Conservation (phyloP, 2,888 invertebrate genomes). For the Selenia dentaria region DNA sequence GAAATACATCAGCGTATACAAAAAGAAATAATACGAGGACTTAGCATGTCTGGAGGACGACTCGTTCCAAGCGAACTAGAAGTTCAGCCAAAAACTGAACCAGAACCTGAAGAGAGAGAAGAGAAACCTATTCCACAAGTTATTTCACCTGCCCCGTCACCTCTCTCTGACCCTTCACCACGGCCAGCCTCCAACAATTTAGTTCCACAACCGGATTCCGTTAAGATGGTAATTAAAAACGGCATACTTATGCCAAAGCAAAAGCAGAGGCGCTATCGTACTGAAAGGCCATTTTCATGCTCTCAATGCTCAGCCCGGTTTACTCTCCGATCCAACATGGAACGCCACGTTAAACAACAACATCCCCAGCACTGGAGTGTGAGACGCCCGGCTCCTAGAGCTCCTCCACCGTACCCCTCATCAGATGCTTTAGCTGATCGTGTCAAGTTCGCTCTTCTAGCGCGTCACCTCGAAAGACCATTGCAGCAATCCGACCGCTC, state of each 20-base stretch:
- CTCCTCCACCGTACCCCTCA: constrained; percentile 67
- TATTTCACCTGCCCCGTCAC: constrained; percentile 70
- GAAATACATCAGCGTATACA: constrained; percentile 89
- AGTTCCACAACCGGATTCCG: constrained; percentile 84
- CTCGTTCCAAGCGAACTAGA: constrained; percentile 75
- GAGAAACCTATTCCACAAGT: constrained; percentile 74
- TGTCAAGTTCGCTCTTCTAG: constrained; percentile 90
- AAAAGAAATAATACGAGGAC: constrained; percentile 86
- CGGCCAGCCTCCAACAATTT: constrained; percentile 71
- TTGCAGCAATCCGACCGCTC: constrained; percentile 70
- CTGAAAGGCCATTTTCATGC: constrained; percentile 95
- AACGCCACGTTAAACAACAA: constrained; percentile 96
- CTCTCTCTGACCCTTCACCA: constrained; percentile 73
- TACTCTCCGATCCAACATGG: constrained; percentile 97
- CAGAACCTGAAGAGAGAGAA: constrained; percentile 76
- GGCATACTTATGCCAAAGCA: constrained; percentile 96
- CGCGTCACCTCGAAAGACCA: constrained; percentile 90
- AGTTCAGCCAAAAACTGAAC: constrained; percentile 66
- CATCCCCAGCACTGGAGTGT: constrained; percentile 96
- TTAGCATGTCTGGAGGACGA: constrained; percentile 89
- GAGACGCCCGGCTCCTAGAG: constrained; percentile 84
- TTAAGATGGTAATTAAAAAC: constrained; percentile 96
- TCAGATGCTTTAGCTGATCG: constrained; percentile 65
- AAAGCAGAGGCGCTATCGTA: constrained; percentile 94
- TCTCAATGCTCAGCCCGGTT: constrained; percentile 96